Evolutionary conservation across 2,888 invertebrate genomes (phyloP), one percentile per base, ranked within the genome.

Genomic region (Lepetodrilus schrolli): DNA sequence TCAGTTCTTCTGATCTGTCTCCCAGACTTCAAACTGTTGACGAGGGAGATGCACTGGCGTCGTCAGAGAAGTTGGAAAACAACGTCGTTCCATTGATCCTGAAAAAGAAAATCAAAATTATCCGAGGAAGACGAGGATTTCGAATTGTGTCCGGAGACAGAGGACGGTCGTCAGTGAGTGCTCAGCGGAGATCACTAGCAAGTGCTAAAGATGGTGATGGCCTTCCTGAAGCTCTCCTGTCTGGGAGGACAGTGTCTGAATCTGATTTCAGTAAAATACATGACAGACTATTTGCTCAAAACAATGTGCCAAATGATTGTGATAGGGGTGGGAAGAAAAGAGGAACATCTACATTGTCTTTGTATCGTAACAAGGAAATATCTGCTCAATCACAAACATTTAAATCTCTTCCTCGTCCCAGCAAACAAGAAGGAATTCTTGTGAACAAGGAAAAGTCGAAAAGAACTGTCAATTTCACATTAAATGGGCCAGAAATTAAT

Each of bases 31-130:
- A n/a, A n/a, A n/a, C n/a, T n/a, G n/a, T n/a, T n/a, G n/a, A n/a
- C n/a, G n/a, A n/a, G n/a, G n/a, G 26, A 34, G 34, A 58, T 30
- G 17, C 26, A 34, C 26, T 34, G 17, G 58, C 7, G 23, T 58
- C 58, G 3, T 10, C 30, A 30, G 58, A 58, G 34, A 17, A 34
- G 17, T 10, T 34, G 7, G 30, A 23, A 13, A 58, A 58, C 17
- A 23, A 58, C 7, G 58, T 58, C 7, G 17, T 58, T 2, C 58
- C 58, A 58, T 30, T 58, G 5, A 58, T 58, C 17, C 58, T 58
- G 7, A 58, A 58, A 58, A 58, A 58, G 58, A 58, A 58, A 30
- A 58, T 58, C 26, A 58, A 58, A 21, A 30, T 58, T 30, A 58
- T 58, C 17, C 30, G 58, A 30, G 58, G 58, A 8, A 58, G 30